Evolutionary conservation across 2,797 vertebrate species (phyloP).

Genomic region (Tapera naevia): DNA sequence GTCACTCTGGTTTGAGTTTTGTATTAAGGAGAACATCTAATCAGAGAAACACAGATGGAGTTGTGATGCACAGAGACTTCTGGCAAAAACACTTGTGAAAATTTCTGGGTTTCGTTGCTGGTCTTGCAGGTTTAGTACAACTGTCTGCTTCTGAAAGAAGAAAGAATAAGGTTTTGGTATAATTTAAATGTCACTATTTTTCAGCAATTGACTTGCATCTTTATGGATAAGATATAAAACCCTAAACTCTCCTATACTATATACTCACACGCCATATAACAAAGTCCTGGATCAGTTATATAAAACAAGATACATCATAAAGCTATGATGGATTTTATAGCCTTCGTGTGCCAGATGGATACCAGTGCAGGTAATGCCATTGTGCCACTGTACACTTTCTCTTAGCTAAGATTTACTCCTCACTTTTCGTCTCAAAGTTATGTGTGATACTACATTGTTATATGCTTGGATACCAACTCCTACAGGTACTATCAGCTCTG

Average conservation of each 20-base stretch:
- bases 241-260: neutral
- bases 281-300: neutral
- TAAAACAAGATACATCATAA: neutral
- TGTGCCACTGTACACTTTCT: neutral
- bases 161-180: neutral
- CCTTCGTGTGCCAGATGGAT: neutral
- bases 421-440: neutral
- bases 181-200: neutral
- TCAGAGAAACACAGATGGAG: neutral
- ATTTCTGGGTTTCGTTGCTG: neutral
- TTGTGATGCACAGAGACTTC: neutral
- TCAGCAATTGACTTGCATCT: neutral
- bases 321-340: neutral
- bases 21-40: neutral
- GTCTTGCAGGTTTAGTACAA: neutral
- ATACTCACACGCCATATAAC: neutral
- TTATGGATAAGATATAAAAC: neutral
- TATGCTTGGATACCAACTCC: neutral
- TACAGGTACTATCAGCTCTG: neutral
- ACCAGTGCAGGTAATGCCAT: neutral
- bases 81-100: slow-evolving; percentile 4
- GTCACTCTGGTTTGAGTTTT: neutral
- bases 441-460: neutral
- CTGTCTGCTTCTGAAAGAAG: neutral
- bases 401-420: neutral